Base-by-base conservation (phyloP, 2,888 invertebrate genomes). In the Scelioninae gen. 2 region DNA sequence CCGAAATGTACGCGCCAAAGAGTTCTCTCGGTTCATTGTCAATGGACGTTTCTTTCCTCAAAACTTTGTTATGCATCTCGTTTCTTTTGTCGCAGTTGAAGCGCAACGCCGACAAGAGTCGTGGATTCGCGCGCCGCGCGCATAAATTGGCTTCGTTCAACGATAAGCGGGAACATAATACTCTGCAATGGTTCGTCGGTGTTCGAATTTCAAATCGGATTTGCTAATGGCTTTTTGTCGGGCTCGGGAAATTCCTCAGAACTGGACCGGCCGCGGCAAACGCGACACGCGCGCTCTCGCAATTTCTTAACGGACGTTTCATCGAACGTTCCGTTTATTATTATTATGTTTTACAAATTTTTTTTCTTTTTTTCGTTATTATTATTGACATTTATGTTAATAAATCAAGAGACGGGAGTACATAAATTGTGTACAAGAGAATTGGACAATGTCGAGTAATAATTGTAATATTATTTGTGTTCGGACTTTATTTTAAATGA, bases 191-290 rank as follows among this genome's bases (percentile, higher is more conserved):
- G 48, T 73, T 68, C 72, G 76, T 76, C 60, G 65, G 76, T 64
- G 58, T 77, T 74, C 65, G 57, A 60, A 63, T 68, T 39, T 41
- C 15, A 58, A 39, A n/a, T 18, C 15, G 9, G 2, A 25, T 37
- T 37, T 31, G 31, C 28, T 2, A 19, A 46, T 16, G 3, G 13
- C 3, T 18, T 60, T 35, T 22, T 31, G n/a, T 43, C 31, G 39
- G 53, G 75, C 77, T 81, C 81, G 80, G 78, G 75, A 80, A 79
- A 83, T 82, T 84, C 83, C 81, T 81, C 74, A 77, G 81, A 84
- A 81, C 82, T 80, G 77, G 78, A 76, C 81, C 79, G 79, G 79
- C 79, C 77, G 78, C 75, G 73, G 78, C 80, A 79, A 77, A 73
- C 73, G 76, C 74, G 72, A 76, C 31, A 79, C 78, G 76, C 77